Evolutionary conservation across 2,113 vertebrate species (phyloP), one percentile per base, ranked within the genome.

Genomic region (Collichthys lucidus): DNA sequence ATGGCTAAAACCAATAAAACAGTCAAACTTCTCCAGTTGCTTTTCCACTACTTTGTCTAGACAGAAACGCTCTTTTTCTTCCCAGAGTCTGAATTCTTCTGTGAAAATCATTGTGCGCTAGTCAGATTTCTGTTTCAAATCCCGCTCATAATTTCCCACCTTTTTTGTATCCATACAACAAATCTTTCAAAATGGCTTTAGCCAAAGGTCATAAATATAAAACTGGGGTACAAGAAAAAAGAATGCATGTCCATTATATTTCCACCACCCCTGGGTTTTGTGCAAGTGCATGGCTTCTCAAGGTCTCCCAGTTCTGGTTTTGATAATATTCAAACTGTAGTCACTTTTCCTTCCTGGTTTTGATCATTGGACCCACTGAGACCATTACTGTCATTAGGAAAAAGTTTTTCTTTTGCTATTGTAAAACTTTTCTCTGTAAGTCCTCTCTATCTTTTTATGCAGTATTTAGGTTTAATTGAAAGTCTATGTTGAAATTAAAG

Each of bases 1-100:
- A 91, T 82, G 90, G 77, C 56, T 78, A 7, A 15, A 80, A 63
- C 62, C 79, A 84, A 77, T 83, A 88, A 92, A 93, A 79, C 12
- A 29, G 20, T 77, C 74, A 40, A 61, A 86, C 62, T 64, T 83
- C 68, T 80, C 83, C 74, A 72, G 60, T 84, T 77, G 85, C 46
- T 72, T 68, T 88, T 82, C 84, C 80, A 62, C 76, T 78, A 19
- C 40, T 0, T 74, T 4, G 83, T 92, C 91, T 91, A 91, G 89
- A 91, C 90, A 63, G 79, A 79, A 78, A 77, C n/a, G 1, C 15
- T 68, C 19, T 17, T 85, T 82, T 82, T 80, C 59, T 82, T 89
- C 63, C 68, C 65, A 61, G 72, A 77, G 29, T 40, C 74, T 56
- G 53, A 79, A 76, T 42, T 70, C 60, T 24, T 85, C 77, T 86